A percentile compares a stretch with the other conserved stretches of the same genome.
phyloP scores from a whole-genome alignment of 2,113 vertebrate species.

The Haplotaxodon microlepis region DNA sequence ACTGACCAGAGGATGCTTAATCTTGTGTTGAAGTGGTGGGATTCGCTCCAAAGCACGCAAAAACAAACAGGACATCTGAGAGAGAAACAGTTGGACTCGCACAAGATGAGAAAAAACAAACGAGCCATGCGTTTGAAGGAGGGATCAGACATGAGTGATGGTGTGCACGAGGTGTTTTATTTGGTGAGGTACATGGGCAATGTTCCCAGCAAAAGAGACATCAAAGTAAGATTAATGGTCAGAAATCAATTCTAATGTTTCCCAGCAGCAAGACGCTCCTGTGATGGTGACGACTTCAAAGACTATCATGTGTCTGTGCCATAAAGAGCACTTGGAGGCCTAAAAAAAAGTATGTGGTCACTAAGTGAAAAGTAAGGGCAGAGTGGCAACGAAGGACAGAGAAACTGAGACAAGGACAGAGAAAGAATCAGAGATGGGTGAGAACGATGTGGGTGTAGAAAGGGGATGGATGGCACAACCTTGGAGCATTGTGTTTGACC shows the following conservation, averaged over 20 bases:
- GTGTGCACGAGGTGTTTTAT: neutral
- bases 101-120: neutral
- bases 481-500: conserved; percentile 9
- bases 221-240: conserved; percentile 10
- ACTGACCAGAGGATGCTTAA: neutral
- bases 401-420: neutral
- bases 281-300: neutral
- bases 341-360: neutral
- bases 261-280: neutral
- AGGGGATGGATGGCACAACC: neutral
- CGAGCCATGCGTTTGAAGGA: neutral
- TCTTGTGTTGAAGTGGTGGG: neutral
- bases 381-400: neutral
- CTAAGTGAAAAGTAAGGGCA: neutral
- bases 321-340: neutral
- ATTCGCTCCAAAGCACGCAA: neutral
- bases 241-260: conserved; percentile 5
- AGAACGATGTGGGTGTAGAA: neutral
- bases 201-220: neutral
- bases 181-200: neutral
- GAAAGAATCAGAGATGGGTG: neutral
- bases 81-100: neutral
- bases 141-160: neutral
- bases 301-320: neutral
- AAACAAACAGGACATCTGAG: neutral